Evolutionary conservation across 2,113 vertebrate genomes (phyloP).

Genomic region (Bos indicus): DNA sequence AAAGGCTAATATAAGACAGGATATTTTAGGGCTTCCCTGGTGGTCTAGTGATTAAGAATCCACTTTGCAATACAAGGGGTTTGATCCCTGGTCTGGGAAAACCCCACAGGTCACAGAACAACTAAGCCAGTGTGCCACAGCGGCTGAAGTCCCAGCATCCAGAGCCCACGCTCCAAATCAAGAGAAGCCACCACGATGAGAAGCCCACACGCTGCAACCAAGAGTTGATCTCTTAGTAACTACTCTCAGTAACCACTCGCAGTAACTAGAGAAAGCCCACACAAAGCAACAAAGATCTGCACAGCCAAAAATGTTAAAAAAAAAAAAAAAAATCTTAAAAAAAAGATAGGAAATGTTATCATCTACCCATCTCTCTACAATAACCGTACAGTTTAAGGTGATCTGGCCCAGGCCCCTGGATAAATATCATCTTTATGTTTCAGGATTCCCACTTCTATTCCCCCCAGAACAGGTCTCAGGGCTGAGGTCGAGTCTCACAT

Average conservation of each 20-base stretch:
- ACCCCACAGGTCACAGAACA: not conserved
- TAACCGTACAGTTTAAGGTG: not conserved
- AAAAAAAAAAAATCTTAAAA: not conserved
- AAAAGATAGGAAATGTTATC: not conserved
- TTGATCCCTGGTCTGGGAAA: not conserved
- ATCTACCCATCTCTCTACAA: not conserved
- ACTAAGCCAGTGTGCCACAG: not conserved
- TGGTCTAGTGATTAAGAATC: not conserved
- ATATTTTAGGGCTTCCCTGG: not conserved
- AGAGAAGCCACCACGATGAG: not conserved
- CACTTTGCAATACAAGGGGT: not conserved
- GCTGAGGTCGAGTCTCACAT: not conserved
- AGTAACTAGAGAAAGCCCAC: not conserved
- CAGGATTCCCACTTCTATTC: not conserved
- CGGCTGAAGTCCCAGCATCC: not conserved
- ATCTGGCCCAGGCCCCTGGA: not conserved
- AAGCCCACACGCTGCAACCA: not conserved
- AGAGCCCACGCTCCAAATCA: not conserved
- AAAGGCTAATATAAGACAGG: not conserved
- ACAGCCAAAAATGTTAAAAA: not conserved
- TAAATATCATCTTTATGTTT: not conserved
- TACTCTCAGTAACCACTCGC: not conserved
- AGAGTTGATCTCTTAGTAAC: not conserved
- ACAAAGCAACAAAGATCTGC: not conserved
- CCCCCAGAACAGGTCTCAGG: not conserved